Evolutionary conservation across 2,113 vertebrate genomes (phyloP).

Genomic region (Rhinoptilus africanus): DNA sequence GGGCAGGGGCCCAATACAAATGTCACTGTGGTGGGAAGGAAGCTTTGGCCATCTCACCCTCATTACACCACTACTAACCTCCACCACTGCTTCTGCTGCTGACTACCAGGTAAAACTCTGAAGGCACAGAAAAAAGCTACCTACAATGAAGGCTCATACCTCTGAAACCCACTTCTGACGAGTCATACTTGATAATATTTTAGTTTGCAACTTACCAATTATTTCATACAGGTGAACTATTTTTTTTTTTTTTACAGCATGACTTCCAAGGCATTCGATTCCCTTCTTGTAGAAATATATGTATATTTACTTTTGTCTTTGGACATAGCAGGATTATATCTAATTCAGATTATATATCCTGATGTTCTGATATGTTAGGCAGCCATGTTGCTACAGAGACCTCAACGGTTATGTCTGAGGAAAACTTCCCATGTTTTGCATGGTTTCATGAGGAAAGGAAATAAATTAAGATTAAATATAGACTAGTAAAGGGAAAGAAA

Average conservation of each 20-base stretch:
- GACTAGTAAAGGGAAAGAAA: not conserved
- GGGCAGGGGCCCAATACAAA: not conserved
- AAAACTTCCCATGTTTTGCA: not conserved
- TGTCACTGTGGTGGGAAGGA: not conserved
- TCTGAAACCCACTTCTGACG: not conserved
- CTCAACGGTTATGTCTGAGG: not conserved
- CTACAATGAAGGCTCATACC: not conserved
- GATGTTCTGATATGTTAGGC: not conserved
- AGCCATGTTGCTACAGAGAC: not conserved
- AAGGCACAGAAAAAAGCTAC: not conserved
- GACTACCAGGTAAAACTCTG: not conserved
- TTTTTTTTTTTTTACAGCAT: not conserved
- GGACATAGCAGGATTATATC: not conserved
- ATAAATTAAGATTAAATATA: not conserved
- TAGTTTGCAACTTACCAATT: not conserved
- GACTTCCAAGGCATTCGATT: not conserved
- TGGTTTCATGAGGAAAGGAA: not conserved
- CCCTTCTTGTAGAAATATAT: not conserved
- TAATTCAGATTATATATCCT: not conserved
- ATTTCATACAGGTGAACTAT: not conserved
- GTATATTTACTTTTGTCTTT: not conserved
- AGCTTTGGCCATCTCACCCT: not conserved
- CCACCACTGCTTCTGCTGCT: not conserved
- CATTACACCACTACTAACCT: not conserved
- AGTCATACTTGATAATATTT: not conserved